Evolutionary conservation across 2,797 vertebrate genomes (phyloP).

Genomic region (Pangasius macronema): DNA sequence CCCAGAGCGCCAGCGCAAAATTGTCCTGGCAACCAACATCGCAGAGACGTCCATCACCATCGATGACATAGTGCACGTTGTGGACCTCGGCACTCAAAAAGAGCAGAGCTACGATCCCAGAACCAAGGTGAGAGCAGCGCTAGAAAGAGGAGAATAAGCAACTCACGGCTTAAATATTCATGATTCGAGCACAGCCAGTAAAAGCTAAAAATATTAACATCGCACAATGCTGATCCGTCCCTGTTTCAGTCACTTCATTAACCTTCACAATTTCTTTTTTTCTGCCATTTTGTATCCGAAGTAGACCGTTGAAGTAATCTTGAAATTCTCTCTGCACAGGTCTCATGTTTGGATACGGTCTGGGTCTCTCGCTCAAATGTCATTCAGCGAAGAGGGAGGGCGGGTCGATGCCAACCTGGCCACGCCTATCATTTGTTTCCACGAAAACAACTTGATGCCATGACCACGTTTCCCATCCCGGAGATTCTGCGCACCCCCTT

Average conservation of each 20-base stretch:
- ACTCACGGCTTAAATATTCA: neutral
- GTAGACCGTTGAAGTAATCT: neutral
- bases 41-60: slow-evolving; percentile 97
- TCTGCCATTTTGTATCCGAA: neutral
- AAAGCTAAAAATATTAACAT: neutral
- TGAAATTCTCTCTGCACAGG: slow-evolving; percentile 68
- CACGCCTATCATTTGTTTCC: slow-evolving; percentile 93
- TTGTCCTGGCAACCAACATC: slow-evolving; percentile 93
- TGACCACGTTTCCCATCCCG: slow-evolving; percentile 86
- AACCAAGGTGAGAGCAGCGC: slow-evolving; percentile 81
- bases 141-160: neutral
- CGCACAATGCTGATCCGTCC: neutral
- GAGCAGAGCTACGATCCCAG: slow-evolving; percentile 90
- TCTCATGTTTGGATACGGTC: slow-evolving; percentile 92
- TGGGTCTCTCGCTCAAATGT: slow-evolving; percentile 94
- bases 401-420: slow-evolving; percentile 92
- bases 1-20: slow-evolving; percentile 82
- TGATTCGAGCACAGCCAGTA: neutral
- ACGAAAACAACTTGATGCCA: slow-evolving; percentile 79
- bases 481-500: slow-evolving; percentile 95
- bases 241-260: neutral
- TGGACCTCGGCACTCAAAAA: slow-evolving; percentile 91
- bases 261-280: neutral
- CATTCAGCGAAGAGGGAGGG: slow-evolving; percentile 89
- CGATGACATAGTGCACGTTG: slow-evolving; percentile 93